Evolutionary conservation across 2,888 invertebrate species (phyloP).

Genomic region (Taphrorychus bicolor): DNA sequence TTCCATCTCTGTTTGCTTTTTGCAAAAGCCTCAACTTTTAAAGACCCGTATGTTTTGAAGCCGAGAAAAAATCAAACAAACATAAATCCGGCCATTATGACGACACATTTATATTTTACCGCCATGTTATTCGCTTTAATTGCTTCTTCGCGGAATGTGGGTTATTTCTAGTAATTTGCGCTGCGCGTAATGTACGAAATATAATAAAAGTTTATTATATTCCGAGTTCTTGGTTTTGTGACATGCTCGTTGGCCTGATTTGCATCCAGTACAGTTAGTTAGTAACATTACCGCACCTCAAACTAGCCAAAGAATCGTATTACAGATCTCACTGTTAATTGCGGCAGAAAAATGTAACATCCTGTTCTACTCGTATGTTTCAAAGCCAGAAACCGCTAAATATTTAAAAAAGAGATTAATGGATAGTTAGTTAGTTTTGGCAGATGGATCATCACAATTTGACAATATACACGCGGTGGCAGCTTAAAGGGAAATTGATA

Average conservation of each 20-base stretch:
- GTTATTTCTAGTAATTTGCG: not conserved
- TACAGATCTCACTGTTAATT: not conserved
- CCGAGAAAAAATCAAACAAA: constrained; percentile 16
- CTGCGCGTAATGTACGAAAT: not conserved
- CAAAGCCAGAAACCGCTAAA: not conserved
- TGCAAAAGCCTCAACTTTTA: not conserved
- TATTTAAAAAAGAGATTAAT: not conserved
- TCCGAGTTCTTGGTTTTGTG: not conserved
- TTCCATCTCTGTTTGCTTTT: not conserved
- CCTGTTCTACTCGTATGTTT: not conserved
- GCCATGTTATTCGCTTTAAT: not conserved
- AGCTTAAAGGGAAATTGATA: not conserved
- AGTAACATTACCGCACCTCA: not conserved
- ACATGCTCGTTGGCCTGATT: not conserved
- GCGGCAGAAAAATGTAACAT: not conserved
- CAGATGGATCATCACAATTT: not conserved
- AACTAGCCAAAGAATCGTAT: not conserved
- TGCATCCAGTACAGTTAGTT: not conserved
- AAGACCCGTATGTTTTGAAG: not conserved
- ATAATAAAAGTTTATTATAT: not conserved
- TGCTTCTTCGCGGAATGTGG: not conserved
- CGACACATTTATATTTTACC: constrained; percentile 25
- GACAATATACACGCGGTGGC: not conserved
- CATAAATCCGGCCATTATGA: constrained; percentile 26
- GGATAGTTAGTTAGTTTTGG: not conserved